Percentiles rank a stretch among this genome's conserved stretches.
Evolutionary conservation across 2,113 vertebrate species (phyloP).

Genomic region (Leptobrachium leishanense): DNA sequence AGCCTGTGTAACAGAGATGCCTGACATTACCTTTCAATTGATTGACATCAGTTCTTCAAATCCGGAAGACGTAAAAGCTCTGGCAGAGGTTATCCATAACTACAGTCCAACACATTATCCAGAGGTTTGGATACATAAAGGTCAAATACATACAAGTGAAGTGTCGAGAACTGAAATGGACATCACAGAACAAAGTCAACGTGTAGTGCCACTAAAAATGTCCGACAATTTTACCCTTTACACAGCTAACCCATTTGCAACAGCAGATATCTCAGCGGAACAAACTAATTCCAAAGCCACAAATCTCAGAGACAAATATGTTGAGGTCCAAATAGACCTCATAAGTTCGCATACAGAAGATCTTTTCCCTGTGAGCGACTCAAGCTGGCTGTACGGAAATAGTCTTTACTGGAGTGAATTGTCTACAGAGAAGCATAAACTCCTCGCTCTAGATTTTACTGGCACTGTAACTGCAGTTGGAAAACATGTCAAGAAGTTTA

Average conservation of each 20-base stretch:
- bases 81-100: conserved; percentile 69
- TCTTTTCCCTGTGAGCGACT: conserved; percentile 76
- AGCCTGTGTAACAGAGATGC: conserved; percentile 71
- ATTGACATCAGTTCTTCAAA: conserved; percentile 75
- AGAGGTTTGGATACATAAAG: conserved; percentile 74
- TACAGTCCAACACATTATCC: conserved; percentile 64
- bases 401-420: conserved; percentile 78
- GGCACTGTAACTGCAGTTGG: conserved; percentile 73
- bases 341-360: conserved; percentile 80
- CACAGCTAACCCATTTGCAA: conserved; percentile 68
- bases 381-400: conserved; percentile 68
- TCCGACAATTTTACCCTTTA: conserved; percentile 66
- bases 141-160: conserved; percentile 60
- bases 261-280: conserved; percentile 63
- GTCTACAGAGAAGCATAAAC: conserved; percentile 60
- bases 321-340: conserved; percentile 71
- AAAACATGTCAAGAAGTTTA: conserved; percentile 64
- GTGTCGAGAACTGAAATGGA: conserved; percentile 46
- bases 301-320: conserved; percentile 54
- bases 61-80: conserved; percentile 66
- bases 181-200: not conserved
- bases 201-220: conserved; percentile 19
- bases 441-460: conserved; percentile 78
- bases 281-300: not conserved
- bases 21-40: conserved; percentile 74